Evolutionary conservation across 2,888 invertebrate species (phyloP).

Genomic region (Conomelus anceps): DNA sequence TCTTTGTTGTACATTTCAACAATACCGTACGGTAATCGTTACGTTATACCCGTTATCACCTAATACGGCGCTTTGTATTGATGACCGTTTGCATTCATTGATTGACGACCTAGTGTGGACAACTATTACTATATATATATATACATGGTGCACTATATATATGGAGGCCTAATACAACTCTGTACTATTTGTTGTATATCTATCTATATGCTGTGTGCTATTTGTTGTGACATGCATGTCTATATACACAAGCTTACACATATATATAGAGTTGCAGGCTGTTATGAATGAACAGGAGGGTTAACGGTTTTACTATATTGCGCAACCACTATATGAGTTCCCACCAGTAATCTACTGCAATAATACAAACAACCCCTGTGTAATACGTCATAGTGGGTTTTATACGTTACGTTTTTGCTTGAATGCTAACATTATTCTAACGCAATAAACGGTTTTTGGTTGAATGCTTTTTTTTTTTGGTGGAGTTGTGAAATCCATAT

Average conservation of each 20-base stretch:
- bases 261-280: not conserved
- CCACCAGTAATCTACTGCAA: not conserved
- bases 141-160: not conserved
- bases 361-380: not conserved
- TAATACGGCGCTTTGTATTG: not conserved
- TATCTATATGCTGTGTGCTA: too few relatives aligned
- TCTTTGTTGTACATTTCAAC: not conserved
- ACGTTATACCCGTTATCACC: not conserved
- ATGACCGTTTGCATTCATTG: not conserved
- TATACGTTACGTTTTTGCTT: too few relatives aligned
- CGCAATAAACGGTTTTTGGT: too few relatives aligned
- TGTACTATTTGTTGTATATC: not conserved
- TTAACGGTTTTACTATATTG: not conserved
- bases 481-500: too few relatives aligned
- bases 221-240: not conserved
- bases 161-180: not conserved
- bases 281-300: not conserved
- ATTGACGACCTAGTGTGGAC: not conserved
- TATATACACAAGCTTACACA: not conserved
- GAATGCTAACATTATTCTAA: too few relatives aligned
- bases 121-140: not conserved
- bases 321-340: not conserved
- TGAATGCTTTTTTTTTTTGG: too few relatives aligned
- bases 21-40: not conserved
- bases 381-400: too few relatives aligned